These are phyloP conservation scores for Struthidea cinerea DNA, from an alignment of 2,113 vertebrate genomes.

Conservation along the genomic window DNA sequence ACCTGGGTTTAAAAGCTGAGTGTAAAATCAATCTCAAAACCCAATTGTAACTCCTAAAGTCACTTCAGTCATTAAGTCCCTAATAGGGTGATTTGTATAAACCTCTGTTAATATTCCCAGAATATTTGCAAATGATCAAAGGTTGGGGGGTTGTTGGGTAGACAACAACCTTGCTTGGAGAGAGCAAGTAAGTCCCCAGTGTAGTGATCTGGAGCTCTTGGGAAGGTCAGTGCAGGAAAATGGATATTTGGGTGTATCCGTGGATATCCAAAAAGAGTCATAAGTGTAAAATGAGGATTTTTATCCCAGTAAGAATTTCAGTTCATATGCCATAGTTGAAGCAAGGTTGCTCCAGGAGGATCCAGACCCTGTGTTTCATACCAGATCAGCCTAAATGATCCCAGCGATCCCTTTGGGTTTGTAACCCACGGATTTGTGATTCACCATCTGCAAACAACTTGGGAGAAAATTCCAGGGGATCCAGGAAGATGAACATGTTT, in stretches of 20 bases:
- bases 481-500: background rate
- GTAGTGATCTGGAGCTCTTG: background rate
- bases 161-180: background rate
- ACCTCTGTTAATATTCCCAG: background rate
- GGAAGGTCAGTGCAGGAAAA: background rate
- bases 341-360: background rate
- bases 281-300: background rate
- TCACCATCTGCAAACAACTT: background rate
- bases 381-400: background rate
- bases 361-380: accelerated
- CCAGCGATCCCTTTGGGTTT: accelerated
- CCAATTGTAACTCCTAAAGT: background rate
- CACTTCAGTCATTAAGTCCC: background rate
- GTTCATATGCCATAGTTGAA: background rate
- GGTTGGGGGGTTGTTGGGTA: background rate
- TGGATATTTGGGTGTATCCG: background rate
- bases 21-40: background rate
- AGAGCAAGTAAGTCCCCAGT: background rate
- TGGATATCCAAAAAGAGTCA: background rate
- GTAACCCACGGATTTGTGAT: background rate
- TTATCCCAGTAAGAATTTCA: background rate
- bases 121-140: background rate
- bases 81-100: background rate
- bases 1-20: background rate
- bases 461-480: background rate